These are phyloP conservation scores for Apodemus agrarius DNA, from an alignment of 2,797 vertebrate genomes.

Conservation along the genomic window DNA sequence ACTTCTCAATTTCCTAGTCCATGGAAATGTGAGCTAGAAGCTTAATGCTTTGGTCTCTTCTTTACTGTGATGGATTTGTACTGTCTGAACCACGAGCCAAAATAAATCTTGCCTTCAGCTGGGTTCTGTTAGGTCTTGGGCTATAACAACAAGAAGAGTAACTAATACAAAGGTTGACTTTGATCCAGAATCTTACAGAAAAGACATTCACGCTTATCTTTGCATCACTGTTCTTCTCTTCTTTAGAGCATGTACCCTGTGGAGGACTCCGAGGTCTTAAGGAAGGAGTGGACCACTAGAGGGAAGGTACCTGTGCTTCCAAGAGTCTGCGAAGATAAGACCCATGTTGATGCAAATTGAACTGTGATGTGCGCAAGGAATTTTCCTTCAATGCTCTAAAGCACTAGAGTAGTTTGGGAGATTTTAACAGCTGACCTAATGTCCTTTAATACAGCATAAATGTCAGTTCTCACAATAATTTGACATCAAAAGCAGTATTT, in stretches of 20 bases:
- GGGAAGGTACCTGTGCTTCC: background rate
- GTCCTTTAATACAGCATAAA: background rate
- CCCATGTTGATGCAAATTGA: background rate
- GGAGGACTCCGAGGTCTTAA: background rate
- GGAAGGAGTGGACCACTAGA: background rate
- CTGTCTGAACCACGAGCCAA: background rate
- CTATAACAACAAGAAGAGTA: background rate
- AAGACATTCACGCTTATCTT: background rate
- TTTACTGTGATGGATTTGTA: background rate
- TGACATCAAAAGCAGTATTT: constrained; percentile 27
- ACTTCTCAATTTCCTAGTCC: background rate
- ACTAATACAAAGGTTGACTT: background rate
- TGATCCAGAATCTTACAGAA: background rate
- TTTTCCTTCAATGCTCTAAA: constrained; percentile 1
- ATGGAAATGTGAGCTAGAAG: background rate
- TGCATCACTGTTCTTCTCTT: background rate
- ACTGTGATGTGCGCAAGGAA: background rate
- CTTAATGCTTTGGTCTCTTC: background rate
- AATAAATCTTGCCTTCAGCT: background rate
- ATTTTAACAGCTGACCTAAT: background rate
- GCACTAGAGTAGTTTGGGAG: background rate
- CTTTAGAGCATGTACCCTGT: background rate
- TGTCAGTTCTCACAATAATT: constrained; percentile 11
- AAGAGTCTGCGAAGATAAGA: background rate
- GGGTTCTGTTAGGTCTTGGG: background rate